A percentile compares a stretch with the other conserved stretches of the same genome.
phyloP scores from a whole-genome alignment of 2,797 vertebrate genomes.

The Antennarius maculatus region DNA sequence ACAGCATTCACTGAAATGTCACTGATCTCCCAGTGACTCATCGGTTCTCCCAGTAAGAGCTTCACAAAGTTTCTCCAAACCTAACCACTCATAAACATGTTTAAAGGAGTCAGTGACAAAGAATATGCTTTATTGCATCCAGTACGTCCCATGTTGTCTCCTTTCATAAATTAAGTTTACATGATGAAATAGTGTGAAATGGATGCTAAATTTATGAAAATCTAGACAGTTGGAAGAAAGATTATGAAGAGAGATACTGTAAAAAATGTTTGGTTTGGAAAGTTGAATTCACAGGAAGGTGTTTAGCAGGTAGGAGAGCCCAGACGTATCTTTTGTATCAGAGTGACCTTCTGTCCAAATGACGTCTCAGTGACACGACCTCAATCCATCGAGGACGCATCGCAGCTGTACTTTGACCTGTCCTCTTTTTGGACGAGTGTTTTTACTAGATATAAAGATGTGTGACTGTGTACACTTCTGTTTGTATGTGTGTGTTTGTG shows the following conservation, averaged over 20 bases:
- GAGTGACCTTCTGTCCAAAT: no score
- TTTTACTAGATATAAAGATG: neutral
- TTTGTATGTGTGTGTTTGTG: neutral
- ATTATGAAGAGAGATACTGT: no score
- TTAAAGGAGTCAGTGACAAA: neutral
- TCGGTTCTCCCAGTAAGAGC: no score
- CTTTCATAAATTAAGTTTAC: neutral
- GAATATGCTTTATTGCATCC: neutral
- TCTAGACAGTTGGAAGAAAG: no score
- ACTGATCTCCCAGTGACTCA: no score
- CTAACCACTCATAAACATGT: neutral
- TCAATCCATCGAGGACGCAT: no score
- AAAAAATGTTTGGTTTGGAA: no score
- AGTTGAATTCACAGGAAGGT: neutral
- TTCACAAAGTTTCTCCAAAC: neutral
- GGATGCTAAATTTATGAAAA: neutral
- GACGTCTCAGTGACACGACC: neutral
- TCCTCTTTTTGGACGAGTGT: neutral
- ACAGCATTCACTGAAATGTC: neutral
- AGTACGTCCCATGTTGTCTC: neutral
- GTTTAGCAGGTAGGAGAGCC: no score
- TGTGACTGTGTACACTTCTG: constrained; percentile 15
- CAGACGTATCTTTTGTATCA: no score
- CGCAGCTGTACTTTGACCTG: neutral
- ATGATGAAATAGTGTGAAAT: neutral